Conservation (phyloP, 2,113 vertebrate species). For the Rhinogobius similis region DNA sequence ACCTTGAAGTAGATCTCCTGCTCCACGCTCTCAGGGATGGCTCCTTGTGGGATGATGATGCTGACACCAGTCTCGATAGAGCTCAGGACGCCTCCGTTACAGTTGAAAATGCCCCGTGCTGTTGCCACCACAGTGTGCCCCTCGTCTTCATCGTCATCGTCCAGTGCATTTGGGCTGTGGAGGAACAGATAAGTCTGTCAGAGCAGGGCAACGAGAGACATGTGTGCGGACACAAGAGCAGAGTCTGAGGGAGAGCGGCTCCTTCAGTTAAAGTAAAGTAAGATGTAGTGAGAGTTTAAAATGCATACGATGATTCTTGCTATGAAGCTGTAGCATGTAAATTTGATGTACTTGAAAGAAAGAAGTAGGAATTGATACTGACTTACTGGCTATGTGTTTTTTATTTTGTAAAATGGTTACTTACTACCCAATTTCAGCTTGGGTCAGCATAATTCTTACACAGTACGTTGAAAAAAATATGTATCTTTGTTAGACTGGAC, state of each 20-base stretch:
- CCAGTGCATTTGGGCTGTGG: slow-evolving; percentile 88
- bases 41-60: slow-evolving; percentile 98
- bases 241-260: background rate
- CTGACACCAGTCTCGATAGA: slow-evolving; percentile 98
- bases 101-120: slow-evolving; percentile 94
- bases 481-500: too few relatives aligned
- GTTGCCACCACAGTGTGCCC: slow-evolving; percentile 98
- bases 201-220: too few relatives aligned
- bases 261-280: background rate
- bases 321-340: too few relatives aligned
- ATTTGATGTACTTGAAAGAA: too few relatives aligned
- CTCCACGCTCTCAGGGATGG: slow-evolving; percentile 94
- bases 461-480: too few relatives aligned
- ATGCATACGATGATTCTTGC: background rate
- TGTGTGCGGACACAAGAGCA: slow-evolving; percentile 7
- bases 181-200: slow-evolving; percentile 19
- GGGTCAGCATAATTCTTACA: too few relatives aligned
- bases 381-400: too few relatives aligned
- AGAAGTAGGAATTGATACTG: too few relatives aligned
- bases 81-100: slow-evolving; percentile 95
- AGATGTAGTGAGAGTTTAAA: background rate
- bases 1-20: slow-evolving; percentile 99
- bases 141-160: slow-evolving; percentile 95
- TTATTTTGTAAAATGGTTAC: too few relatives aligned
- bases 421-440: too few relatives aligned